Evolutionary conservation across 1,140 invertebrate genomes (phyloP).

Genomic region (Zaprionus ornatus): DNA sequence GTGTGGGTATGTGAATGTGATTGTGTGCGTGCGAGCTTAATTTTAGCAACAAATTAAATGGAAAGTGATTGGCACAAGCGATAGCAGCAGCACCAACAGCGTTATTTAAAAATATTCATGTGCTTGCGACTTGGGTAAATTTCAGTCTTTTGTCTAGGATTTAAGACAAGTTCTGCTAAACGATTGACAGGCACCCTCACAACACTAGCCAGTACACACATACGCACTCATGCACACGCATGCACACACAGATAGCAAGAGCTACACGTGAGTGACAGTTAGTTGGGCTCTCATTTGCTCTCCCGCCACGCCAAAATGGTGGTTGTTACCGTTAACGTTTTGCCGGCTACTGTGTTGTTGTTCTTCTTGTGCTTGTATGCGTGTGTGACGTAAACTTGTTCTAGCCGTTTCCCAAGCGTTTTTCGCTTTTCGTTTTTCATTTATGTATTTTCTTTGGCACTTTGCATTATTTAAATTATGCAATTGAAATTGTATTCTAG

Average conservation of each 20-base stretch:
- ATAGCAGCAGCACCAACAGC: conserved; percentile 9
- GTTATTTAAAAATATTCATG: conserved; percentile 36
- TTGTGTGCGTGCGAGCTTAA: conserved; percentile 49
- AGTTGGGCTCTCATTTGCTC: conserved; percentile 20
- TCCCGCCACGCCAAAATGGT: conserved; percentile 41
- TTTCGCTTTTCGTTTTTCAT: conserved; percentile 1
- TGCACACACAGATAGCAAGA: neutral
- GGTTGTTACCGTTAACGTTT: conserved; percentile 68
- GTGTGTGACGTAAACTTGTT: conserved; percentile 50
- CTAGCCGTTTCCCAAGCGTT: conserved; percentile 28
- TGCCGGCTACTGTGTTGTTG: conserved; percentile 53
- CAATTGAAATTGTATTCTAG: neutral
- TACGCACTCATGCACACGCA: neutral
- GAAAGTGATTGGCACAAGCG: conserved; percentile 60
- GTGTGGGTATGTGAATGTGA: conserved; percentile 23
- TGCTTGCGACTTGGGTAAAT: conserved; percentile 10
- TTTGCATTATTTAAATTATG: conserved; percentile 41
- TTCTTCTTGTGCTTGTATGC: conserved; percentile 4
- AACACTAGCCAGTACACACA: conserved; percentile 10
- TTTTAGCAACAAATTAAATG: conserved; percentile 66
- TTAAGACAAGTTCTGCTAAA: conserved; percentile 44
- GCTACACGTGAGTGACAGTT: conserved; percentile 35
- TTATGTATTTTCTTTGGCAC: neutral
- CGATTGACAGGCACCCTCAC: conserved; percentile 51
- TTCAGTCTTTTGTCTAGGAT: conserved; percentile 12